A percentile compares a stretch with the other conserved stretches of the same genome.
phyloP scores from a whole-genome alignment of 2,888 invertebrate genomes.

The Tetrapedia diversipes region DNA sequence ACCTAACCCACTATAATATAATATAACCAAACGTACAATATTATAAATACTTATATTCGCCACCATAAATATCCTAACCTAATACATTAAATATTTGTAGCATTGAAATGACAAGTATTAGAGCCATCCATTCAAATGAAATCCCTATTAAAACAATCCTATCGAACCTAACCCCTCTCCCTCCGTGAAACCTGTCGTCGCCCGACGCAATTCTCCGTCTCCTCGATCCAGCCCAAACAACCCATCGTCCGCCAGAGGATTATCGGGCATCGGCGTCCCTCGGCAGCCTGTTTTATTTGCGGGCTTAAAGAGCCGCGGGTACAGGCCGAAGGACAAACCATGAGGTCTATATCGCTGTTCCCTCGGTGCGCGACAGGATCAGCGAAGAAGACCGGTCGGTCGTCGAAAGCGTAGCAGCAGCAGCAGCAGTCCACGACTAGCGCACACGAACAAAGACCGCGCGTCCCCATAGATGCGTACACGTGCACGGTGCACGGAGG shows the following conservation, averaged over 20 bases:
- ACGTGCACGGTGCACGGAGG: no score
- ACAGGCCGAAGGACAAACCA: constrained; percentile 69
- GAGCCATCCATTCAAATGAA: not conserved
- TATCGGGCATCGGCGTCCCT: constrained; percentile 64
- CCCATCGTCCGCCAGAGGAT: constrained; percentile 38
- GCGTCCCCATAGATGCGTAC: no score
- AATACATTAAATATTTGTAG: no score
- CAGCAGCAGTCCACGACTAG: no score
- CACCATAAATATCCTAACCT: no score
- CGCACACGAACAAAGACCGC: not conserved
- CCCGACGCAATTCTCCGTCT: not conserved
- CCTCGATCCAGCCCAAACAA: not conserved
- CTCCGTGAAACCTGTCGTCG: not conserved
- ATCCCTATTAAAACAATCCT: not conserved
- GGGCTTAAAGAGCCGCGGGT: constrained; percentile 49
- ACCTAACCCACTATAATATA: no score
- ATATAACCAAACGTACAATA: no score
- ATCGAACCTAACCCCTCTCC: not conserved
- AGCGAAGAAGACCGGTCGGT: constrained; percentile 30
- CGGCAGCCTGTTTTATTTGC: constrained; percentile 59
- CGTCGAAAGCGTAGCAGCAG: not conserved
- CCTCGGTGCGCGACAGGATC: constrained; percentile 25
- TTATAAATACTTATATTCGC: no score
- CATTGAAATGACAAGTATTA: no score
- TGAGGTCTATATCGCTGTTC: constrained; percentile 77